phyloP scores from a whole-genome alignment of 2,113 vertebrate genomes.

The Alectura lathami region DNA sequence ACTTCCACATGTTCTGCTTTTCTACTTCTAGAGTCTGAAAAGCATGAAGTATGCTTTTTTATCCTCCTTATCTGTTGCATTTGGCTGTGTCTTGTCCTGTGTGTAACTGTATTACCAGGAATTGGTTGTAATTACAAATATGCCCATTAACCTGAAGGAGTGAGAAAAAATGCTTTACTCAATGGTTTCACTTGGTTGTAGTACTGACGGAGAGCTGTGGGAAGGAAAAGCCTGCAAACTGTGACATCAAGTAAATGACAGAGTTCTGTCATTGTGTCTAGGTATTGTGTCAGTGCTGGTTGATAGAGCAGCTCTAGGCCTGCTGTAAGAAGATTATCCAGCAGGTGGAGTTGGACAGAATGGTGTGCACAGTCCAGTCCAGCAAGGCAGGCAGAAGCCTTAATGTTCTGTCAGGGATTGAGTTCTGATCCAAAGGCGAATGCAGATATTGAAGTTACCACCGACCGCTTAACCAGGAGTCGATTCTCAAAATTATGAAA shows the following conservation, averaged over 20 bases:
- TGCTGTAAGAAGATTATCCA: background rate
- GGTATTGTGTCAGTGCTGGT: fast-evolving
- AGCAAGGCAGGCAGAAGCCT: background rate
- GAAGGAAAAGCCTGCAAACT: background rate
- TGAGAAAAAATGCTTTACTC: background rate
- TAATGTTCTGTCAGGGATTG: background rate
- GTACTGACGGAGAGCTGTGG: background rate
- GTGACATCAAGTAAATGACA: fast-evolving
- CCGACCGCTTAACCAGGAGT: background rate
- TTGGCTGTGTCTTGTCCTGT: background rate
- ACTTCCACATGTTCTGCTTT: background rate
- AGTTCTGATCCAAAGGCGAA: background rate
- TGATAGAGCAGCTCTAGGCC: background rate
- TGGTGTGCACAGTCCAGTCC: background rate
- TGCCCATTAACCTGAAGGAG: background rate
- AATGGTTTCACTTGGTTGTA: background rate
- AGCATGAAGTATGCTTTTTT: background rate
- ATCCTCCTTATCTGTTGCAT: background rate
- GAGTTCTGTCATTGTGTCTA: background rate
- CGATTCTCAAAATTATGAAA: background rate
- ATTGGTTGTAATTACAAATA: background rate
- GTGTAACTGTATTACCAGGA: background rate
- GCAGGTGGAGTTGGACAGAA: slow-evolving; percentile 32
- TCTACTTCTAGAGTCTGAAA: background rate
- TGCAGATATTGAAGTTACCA: background rate